Evolutionary conservation across 1,140 invertebrate species (phyloP).

Genomic region (Eumeta japonica): DNA sequence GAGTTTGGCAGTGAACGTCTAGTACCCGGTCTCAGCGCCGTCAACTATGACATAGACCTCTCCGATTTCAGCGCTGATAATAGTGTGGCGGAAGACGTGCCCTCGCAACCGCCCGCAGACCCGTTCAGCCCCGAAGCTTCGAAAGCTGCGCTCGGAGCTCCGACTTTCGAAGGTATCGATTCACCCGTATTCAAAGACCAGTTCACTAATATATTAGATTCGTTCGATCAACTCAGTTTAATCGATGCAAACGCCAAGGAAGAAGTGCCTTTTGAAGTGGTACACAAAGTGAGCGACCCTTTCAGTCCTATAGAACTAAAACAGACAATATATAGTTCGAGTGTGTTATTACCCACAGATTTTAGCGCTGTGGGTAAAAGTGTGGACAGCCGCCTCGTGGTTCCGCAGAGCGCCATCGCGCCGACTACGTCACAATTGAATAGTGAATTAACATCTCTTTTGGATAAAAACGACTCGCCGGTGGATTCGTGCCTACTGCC

Average conservation of each 20-base stretch:
- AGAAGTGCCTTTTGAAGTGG: constrained; percentile 3
- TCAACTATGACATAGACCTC: constrained; percentile 72
- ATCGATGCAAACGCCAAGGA: not conserved
- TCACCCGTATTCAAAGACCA: not conserved
- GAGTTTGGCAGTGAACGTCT: constrained; percentile 54
- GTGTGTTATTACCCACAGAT: constrained; percentile 5
- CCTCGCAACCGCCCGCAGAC: constrained; percentile 41
- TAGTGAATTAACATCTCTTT: constrained; percentile 53
- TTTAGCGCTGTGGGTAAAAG: no score
- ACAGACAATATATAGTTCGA: no score
- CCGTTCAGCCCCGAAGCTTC: constrained; percentile 36
- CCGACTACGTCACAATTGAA: not conserved
- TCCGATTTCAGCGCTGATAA: constrained; percentile 70
- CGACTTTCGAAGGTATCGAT: constrained; percentile 7
- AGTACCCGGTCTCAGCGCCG: constrained; percentile 62
- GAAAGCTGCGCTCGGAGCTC: constrained; percentile 22
- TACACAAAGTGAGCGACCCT: constrained; percentile 4
- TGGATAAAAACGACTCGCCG: constrained; percentile 61
- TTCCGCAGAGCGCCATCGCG: constrained; percentile 6
- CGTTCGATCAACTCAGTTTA: not conserved
- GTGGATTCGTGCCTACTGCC: constrained; percentile 62
- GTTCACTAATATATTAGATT: not conserved
- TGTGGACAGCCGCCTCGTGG: not conserved
- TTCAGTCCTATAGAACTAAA: constrained; percentile 3
- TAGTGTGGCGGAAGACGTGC: constrained; percentile 62